Evolutionary conservation across 30 jellyfish, hydroid and myxozoan genomes (phyloP).

Genomic region (Pseudorhiza aurosa): DNA sequence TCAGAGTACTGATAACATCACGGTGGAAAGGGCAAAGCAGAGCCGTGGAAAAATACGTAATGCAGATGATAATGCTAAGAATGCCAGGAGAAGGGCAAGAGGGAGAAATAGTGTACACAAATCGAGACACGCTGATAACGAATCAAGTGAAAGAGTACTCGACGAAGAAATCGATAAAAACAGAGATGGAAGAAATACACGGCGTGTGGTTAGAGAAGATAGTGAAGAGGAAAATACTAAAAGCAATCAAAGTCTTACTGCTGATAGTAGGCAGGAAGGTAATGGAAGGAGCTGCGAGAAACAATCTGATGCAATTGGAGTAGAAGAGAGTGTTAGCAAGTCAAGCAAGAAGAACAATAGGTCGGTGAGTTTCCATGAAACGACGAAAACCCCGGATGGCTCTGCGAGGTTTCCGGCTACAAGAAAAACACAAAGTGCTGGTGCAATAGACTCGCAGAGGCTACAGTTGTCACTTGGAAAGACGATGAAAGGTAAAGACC

Average conservation of each 20-base stretch:
- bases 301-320: neutral
- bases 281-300: no score
- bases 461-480: constrained; percentile 8
- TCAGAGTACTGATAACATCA: neutral
- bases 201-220: neutral
- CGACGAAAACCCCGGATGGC: neutral
- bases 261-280: no score
- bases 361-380: constrained; percentile 50
- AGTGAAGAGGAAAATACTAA: constrained; percentile 2
- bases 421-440: constrained; percentile 50
- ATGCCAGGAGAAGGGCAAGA: constrained; percentile 2
- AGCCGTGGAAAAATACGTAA: neutral
- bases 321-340: neutral
- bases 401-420: constrained; percentile 24
- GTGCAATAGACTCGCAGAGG: constrained; percentile 23
- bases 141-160: neutral
- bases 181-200: neutral
- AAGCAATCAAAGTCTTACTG: neutral
- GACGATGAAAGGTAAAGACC: constrained; percentile 7
- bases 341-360: constrained; percentile 1
- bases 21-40: neutral
- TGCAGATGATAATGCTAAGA: neutral
- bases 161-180: neutral
- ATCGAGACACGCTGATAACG: constrained; percentile 7
- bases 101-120: neutral